Base-by-base conservation (phyloP, 2,113 vertebrate species). In the Castor canadensis region DNA sequence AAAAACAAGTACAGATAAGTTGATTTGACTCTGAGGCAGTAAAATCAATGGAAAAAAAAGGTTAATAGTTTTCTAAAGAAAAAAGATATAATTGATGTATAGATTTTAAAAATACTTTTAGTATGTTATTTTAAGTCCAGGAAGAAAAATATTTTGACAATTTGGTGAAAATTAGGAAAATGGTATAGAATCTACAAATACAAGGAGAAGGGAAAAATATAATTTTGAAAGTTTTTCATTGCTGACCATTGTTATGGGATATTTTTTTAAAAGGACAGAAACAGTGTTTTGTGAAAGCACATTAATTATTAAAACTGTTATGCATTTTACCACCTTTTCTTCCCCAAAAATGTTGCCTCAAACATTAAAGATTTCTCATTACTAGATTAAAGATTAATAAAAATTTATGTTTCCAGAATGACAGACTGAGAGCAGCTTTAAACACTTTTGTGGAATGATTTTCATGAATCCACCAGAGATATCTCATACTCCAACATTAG, bases 1-100 rank as follows among this genome's bases (percentile, higher is more conserved):
- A 97, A 98, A 98, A 98, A 80, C 95, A 98, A 98, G 94, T 96
- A 22, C 16, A 98, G 93, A 90, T 97, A 97, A 92, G 96, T 90
- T 96, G 95, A 97, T 97, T 95, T 95, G 93, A 96, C 89, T 94
- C 52, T 79, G 67, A 93, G 66, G 56, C 82, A 87, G 71, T 85
- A 83, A 97, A 96, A 94, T 96, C 96, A 98, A 98, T 96, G 89
- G 97, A 96, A 96, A 96, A 93, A 92, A 88, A 87, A 38, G 87
- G 92, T 93, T 94, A 86, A 94, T 97, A 82, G 81, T 98, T 97
- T 98, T 93, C 95, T 96, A 94, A 96, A 79, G 28, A 69, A 82
- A 94, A 81, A 95, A 89, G 93, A 49, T 43, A 96, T 93, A 98
- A 97, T 94, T 92, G 76, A 96, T 97, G 73, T 60, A 89, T 72